Base-by-base conservation (phyloP, 2,113 vertebrate genomes). In the Podarcis raffonei region DNA sequence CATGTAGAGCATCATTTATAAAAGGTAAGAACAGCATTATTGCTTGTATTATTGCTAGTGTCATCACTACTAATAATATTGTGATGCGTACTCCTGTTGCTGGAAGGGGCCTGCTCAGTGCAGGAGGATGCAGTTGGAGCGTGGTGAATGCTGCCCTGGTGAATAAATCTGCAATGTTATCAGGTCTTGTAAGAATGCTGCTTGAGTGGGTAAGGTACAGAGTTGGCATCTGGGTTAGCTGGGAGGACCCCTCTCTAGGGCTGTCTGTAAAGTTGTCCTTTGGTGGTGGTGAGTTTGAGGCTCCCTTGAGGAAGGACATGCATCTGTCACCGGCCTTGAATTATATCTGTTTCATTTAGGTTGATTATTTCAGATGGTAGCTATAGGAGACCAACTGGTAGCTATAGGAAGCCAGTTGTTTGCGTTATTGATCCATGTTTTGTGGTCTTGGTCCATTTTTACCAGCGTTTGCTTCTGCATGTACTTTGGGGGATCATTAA, bases 401-500 rank as follows among this genome's bases (percentile, higher is more conserved):
- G 18, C 18, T 62, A 15, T 62, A 62, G 59, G 48, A 12, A 53
- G 48, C 48, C 48, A 53, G 48, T 91, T 84, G 69, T 83, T 79
- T 94, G 15, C 88, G 22, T 72, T 89, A 90, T 86, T 93, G 11
- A 23, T 89, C 12, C 62, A 91, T 2, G 39, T 69, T 74, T 91
- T 30, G 2, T 53, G 48, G 89, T 81, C 30, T 13, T 86, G 59
- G 81, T 71, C 18, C 16, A 74, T 74, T 77, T 79, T 85, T 71
- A 4, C 13, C 1, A 18, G 0, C 1, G 90, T 62, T 0, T 0
- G 4, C 76, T 72, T 74, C 27, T 90, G 81, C 27, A 6, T 93
- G 42, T 91, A 57, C 89, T 93, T 90, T 86, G 88, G 69, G 84
- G 89, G 37, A 82, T 93, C 35, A 79, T 7, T 82, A 18, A 88